Evolutionary conservation across 2,888 invertebrate species (phyloP).

Genomic region (Belgica antarctica): DNA sequence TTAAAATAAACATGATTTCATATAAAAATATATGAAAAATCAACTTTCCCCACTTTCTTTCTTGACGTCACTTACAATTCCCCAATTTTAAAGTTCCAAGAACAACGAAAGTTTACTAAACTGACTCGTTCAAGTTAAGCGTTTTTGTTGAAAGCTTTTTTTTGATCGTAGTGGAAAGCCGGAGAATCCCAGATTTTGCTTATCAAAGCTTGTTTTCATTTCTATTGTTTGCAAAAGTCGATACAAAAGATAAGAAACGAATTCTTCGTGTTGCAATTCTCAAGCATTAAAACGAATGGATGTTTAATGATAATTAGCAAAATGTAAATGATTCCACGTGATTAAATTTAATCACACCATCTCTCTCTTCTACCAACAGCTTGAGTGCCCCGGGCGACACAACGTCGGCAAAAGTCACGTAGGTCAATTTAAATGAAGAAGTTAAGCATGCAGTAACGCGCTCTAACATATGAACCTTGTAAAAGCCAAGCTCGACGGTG

Average conservation of each 20-base stretch:
- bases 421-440: background rate
- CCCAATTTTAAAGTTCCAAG: background rate
- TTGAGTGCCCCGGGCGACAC: background rate
- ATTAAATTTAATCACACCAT: background rate
- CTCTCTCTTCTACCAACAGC: background rate
- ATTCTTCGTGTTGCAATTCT: background rate
- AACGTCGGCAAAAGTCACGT: background rate
- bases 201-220: background rate
- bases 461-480: no score
- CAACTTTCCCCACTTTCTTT: background rate
- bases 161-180: no score
- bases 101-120: background rate
- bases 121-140: background rate
- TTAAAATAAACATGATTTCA: background rate
- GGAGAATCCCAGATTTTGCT: background rate
- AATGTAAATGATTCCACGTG: constrained; percentile 12
- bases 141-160: no score
- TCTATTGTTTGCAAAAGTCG: constrained; percentile 5
- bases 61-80: background rate
- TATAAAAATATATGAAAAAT: no score
- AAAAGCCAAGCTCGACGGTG: no score
- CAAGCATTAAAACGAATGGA: constrained; percentile 9
- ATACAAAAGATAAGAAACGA: constrained; percentile 6
- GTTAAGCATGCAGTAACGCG: no score
- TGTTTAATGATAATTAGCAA: background rate